phyloP scores from a whole-genome alignment of 2,113 vertebrate genomes.

The Vidua chalybeata region DNA sequence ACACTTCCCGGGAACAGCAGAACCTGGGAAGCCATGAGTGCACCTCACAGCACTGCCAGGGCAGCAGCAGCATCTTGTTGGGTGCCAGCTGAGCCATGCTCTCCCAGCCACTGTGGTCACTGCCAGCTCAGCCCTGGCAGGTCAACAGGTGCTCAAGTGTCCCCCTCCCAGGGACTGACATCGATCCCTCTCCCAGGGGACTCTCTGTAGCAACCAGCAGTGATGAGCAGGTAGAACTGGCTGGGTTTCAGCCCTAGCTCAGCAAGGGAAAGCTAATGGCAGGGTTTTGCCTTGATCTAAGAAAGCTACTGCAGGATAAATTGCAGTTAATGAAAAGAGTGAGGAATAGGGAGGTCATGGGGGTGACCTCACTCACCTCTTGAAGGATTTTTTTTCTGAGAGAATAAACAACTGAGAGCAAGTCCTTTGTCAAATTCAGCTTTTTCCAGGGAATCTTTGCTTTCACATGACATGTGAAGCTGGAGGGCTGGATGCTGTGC shows the following conservation, averaged over 20 bases:
- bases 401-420: background rate
- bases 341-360: background rate
- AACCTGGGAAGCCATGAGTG: accelerated
- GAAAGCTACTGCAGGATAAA: background rate
- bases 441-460: background rate
- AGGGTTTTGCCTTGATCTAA: background rate
- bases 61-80: accelerated
- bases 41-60: background rate
- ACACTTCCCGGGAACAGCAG: background rate
- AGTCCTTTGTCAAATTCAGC: background rate
- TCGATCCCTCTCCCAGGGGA: background rate
- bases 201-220: background rate
- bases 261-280: background rate
- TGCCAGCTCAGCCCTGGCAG: background rate
- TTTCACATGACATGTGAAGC: background rate
- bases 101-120: accelerated
- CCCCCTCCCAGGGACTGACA: background rate
- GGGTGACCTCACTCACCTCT: background rate
- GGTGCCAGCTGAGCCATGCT: accelerated
- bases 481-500: background rate
- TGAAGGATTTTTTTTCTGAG: background rate
- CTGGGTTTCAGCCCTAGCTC: background rate
- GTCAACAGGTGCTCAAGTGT: accelerated
- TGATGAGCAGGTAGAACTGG: background rate
- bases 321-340: background rate